phyloP scores from a whole-genome alignment of 2,797 vertebrate genomes.

The Coccyzus lansbergi region DNA sequence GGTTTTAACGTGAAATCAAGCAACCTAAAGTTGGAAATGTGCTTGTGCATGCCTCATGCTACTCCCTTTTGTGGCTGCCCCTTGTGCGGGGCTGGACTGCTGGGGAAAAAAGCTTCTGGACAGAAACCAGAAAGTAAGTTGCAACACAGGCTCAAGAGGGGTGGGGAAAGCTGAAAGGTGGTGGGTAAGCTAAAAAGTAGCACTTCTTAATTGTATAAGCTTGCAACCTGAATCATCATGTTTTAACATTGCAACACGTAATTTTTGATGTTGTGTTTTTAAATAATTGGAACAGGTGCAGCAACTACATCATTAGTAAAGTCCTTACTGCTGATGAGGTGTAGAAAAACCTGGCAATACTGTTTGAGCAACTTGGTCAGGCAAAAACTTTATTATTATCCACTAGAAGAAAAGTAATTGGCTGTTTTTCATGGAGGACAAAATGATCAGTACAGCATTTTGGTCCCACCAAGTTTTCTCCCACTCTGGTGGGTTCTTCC shows the following conservation, averaged over 20 bases:
- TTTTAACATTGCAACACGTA: neutral
- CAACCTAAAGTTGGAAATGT: neutral
- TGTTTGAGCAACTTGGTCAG: neutral
- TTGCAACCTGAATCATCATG: neutral
- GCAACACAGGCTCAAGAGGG: neutral
- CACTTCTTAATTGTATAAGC: neutral
- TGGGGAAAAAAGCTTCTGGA: neutral
- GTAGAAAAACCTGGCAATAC: neutral
- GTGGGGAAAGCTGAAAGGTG: neutral
- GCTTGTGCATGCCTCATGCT: neutral
- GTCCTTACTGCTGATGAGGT: neutral
- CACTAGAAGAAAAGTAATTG: neutral
- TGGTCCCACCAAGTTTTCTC: neutral
- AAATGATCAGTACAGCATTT: neutral
- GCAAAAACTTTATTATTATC: neutral
- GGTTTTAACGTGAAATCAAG: neutral
- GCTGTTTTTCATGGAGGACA: neutral
- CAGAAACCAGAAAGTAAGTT: neutral
- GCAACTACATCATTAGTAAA: neutral
- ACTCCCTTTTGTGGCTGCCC: neutral
- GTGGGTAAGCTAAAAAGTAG: neutral
- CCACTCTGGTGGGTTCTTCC: neutral
- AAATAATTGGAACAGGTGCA: neutral
- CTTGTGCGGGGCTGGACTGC: neutral
- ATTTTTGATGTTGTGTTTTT: neutral